Conservation (phyloP, 1,140 invertebrate species). For the Drosophila ogumai region DNA sequence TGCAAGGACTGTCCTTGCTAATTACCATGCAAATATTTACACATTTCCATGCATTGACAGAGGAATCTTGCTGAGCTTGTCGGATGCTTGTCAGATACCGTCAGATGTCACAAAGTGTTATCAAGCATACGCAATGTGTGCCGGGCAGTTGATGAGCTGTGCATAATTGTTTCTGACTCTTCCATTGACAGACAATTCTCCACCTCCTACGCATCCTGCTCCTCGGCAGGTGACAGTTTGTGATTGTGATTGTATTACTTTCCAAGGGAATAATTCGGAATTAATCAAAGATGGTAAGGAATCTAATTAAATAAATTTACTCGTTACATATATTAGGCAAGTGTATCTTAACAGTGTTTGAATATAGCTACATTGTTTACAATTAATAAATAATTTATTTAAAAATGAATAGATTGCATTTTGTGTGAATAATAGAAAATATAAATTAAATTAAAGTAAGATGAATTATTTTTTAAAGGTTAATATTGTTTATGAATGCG, state of each 20-base stretch:
- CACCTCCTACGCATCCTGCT: not conserved
- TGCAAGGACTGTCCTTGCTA: constrained; percentile 60
- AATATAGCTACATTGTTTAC: not conserved
- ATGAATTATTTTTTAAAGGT: not conserved
- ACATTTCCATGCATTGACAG: constrained; percentile 45
- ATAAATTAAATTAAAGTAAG: not conserved
- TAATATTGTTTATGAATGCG: too few species aligned
- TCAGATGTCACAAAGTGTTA: constrained; percentile 41
- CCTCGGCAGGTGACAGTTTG: constrained; percentile 19
- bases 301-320: not conserved
- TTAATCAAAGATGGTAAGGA: not conserved
- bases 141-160: constrained; percentile 48
- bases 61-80: constrained; percentile 37
- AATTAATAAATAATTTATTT: too few species aligned
- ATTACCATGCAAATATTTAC: constrained; percentile 76
- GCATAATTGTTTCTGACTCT: constrained; percentile 48
- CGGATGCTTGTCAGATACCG: constrained; percentile 46
- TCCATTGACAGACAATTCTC: constrained; percentile 1
- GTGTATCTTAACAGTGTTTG: too few species aligned
- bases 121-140: constrained; percentile 42
- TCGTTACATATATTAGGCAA: not conserved
- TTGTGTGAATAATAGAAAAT: not conserved
- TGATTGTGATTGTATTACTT: constrained; percentile 15
- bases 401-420: too few species aligned
- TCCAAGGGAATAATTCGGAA: constrained; percentile 2